Conservation (phyloP, 2,888 invertebrate species). For the Andricus quercusramuli region DNA sequence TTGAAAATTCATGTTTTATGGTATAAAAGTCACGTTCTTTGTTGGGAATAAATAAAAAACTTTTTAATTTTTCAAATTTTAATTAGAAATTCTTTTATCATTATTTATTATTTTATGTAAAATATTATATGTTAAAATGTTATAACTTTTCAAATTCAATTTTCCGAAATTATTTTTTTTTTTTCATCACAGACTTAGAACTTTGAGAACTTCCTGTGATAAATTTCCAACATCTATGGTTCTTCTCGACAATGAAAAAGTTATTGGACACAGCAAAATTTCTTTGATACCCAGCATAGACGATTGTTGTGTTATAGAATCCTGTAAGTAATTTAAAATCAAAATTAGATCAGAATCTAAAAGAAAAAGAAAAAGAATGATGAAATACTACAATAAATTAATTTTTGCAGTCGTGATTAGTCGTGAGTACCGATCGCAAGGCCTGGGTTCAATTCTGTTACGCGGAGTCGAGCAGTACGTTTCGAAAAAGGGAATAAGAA, state of each 20-base stretch:
- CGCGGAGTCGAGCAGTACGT: conserved; percentile 87
- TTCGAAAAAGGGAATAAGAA: conserved; percentile 82
- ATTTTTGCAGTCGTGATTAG: conserved; percentile 85
- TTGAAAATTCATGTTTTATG: too few relatives aligned
- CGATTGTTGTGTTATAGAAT: conserved; percentile 89
- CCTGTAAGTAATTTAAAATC: conserved; percentile 76
- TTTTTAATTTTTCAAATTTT: too few relatives aligned
- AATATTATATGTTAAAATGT: too few relatives aligned
- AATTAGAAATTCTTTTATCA: too few relatives aligned
- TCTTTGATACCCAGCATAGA: conserved; percentile 85
- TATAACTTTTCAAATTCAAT: not conserved
- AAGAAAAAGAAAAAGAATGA: too few relatives aligned
- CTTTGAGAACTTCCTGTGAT: conserved; percentile 87
- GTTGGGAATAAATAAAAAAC: too few relatives aligned
- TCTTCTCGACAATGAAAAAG: conserved; percentile 81
- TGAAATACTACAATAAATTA: conserved; percentile 3
- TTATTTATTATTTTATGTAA: too few relatives aligned
- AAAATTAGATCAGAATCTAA: not conserved
- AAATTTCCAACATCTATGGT: conserved; percentile 86
- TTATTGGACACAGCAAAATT: conserved; percentile 90
- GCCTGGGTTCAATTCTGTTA: conserved; percentile 88
- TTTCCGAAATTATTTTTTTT: not conserved
- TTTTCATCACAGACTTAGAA: conserved; percentile 81
- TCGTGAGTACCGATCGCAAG: conserved; percentile 85
- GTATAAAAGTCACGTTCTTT: too few relatives aligned